Conservation (phyloP, 2,888 invertebrate genomes). For the Drosophila incognita region DNA sequence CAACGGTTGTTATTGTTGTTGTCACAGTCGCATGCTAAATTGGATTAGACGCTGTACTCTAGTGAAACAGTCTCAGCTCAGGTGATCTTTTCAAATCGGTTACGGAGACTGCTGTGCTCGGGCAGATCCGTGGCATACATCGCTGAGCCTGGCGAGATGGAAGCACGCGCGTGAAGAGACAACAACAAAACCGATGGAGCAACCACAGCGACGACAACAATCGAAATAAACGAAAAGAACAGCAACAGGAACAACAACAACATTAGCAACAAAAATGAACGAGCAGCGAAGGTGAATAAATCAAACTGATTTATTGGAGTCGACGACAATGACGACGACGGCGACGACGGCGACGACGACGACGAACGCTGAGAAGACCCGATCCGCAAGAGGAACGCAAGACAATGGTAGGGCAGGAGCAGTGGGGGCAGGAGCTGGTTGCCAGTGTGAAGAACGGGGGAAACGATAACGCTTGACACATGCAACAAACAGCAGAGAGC, state of each 20-base stretch:
- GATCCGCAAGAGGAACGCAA: slow-evolving; percentile 34
- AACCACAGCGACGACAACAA: slow-evolving; percentile 63
- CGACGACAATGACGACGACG: slow-evolving; percentile 70
- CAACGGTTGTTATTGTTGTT: slow-evolving; percentile 19
- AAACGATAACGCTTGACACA: slow-evolving; percentile 68
- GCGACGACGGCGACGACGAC: slow-evolving; percentile 24
- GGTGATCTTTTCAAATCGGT: slow-evolving; percentile 59
- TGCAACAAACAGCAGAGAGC: slow-evolving; percentile 36
- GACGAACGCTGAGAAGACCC: slow-evolving; percentile 33
- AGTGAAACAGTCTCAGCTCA: slow-evolving; percentile 32
- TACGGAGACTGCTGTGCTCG: slow-evolving; percentile 7
- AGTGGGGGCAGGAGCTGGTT: neutral
- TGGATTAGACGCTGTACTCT: slow-evolving; percentile 58
- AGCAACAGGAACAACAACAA: slow-evolving; percentile 38
- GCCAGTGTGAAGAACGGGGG: slow-evolving; percentile 35
- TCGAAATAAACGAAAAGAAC: slow-evolving; percentile 59
- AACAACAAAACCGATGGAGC: slow-evolving; percentile 48
- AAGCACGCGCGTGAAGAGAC: slow-evolving; percentile 75
- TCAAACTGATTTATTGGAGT: slow-evolving; percentile 80
- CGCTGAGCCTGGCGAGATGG: slow-evolving; percentile 54
- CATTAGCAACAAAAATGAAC: slow-evolving; percentile 58
- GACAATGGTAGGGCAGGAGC: slow-evolving; percentile 46
- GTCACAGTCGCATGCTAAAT: slow-evolving; percentile 52
- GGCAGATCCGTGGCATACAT: slow-evolving; percentile 37
- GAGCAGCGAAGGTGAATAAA: slow-evolving; percentile 71